phyloP scores from a whole-genome alignment of 2,888 invertebrate genomes.

The Epinotia ramella region DNA sequence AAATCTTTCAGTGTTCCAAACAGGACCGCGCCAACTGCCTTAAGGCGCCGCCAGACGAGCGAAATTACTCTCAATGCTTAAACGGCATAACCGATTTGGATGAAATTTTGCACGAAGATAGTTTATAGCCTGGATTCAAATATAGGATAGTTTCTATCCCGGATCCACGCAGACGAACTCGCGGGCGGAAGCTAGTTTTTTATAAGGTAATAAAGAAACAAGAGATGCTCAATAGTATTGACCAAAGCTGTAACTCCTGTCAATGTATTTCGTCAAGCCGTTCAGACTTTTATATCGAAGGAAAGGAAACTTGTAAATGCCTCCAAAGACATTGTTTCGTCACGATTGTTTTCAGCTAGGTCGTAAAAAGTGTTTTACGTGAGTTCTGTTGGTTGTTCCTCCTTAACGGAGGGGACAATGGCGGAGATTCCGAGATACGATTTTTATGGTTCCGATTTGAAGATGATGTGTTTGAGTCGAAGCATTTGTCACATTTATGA shows the following conservation, averaged over 20 bases:
- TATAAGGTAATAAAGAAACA: too few species aligned
- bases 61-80: too few species aligned
- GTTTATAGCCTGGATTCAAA: too few species aligned
- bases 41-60: too few species aligned
- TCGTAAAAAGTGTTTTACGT: slow-evolving; percentile 38
- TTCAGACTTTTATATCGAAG: neutral
- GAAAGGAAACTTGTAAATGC: neutral
- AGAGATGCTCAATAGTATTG: too few species aligned
- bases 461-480: neutral
- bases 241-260: neutral
- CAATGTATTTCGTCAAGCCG: neutral
- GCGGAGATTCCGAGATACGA: neutral
- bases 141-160: too few species aligned
- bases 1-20: too few species aligned
- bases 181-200: too few species aligned
- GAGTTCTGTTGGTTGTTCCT: slow-evolving; percentile 6
- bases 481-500: neutral
- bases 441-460: slow-evolving; percentile 1
- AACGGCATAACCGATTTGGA: too few species aligned
- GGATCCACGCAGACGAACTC: too few species aligned
- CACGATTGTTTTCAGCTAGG: slow-evolving; percentile 17
- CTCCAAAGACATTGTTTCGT: slow-evolving; percentile 21
- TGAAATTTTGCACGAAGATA: too few species aligned
- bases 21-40: too few species aligned
- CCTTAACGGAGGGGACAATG: neutral